Conservation (phyloP, 2,113 vertebrate species). For the Oostethus manadensis region DNA sequence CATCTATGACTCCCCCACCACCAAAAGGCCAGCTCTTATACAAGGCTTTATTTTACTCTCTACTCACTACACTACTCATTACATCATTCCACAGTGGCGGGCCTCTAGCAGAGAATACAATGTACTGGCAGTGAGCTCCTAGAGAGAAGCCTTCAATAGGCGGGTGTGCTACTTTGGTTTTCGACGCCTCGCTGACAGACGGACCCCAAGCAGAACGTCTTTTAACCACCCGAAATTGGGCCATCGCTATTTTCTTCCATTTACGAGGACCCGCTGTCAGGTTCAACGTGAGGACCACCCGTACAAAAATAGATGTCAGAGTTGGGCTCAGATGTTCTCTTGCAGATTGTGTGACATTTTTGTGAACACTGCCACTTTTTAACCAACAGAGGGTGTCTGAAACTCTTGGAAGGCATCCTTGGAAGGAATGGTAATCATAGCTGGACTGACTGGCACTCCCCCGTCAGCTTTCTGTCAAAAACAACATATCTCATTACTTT, state of each 20-base stretch:
- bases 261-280: slow-evolving; percentile 33
- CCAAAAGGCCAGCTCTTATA: slow-evolving; percentile 37
- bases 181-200: slow-evolving; percentile 53
- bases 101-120: slow-evolving; percentile 30
- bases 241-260: slow-evolving; percentile 34
- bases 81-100: slow-evolving; percentile 37
- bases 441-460: slow-evolving; percentile 37
- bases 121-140: slow-evolving; percentile 40
- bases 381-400: slow-evolving; percentile 60
- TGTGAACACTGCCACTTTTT: not conserved
- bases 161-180: slow-evolving; percentile 32
- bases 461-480: slow-evolving; percentile 61
- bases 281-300: slow-evolving; percentile 65
- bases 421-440: slow-evolving; percentile 36
- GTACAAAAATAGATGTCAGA: slow-evolving; percentile 54
- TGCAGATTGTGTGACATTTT: too few species aligned
- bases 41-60: slow-evolving; percentile 12
- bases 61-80: slow-evolving; percentile 11
- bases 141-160: slow-evolving; percentile 39
- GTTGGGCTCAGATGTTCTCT: not conserved
- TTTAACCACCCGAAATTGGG: slow-evolving; percentile 36
- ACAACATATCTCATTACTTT: slow-evolving; percentile 67
- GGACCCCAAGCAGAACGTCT: slow-evolving; percentile 40
- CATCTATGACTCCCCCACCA: slow-evolving; percentile 13
- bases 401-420: slow-evolving; percentile 44